phyloP scores from a whole-genome alignment of 35 echinoderm and acorn worm species.

The Antedon bifida region DNA sequence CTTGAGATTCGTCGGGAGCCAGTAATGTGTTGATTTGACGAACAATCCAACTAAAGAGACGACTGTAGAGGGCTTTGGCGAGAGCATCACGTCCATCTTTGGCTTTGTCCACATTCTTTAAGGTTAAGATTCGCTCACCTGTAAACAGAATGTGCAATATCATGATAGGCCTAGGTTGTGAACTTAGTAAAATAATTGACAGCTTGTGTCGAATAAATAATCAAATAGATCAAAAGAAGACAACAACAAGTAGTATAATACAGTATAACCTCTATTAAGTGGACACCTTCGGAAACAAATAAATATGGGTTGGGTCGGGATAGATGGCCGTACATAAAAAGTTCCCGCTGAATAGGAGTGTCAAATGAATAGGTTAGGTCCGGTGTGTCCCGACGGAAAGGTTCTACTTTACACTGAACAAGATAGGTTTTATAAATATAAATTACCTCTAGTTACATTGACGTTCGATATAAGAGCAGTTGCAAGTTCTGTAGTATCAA shows the following conservation, averaged over 20 bases:
- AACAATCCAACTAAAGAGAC: slow-evolving; percentile 82
- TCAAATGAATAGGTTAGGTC: too few relatives aligned
- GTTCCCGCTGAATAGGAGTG: too few relatives aligned
- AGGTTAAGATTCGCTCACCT: slow-evolving; percentile 79
- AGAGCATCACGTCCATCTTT: slow-evolving; percentile 81
- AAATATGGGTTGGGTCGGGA: too few relatives aligned
- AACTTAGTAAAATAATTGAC: not conserved
- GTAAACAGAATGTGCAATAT: not conserved
- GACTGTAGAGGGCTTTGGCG: slow-evolving; percentile 79
- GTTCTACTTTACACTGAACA: not conserved
- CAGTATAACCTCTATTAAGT: too few relatives aligned
- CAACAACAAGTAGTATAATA: too few relatives aligned
- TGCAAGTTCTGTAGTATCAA: slow-evolving; percentile 61
- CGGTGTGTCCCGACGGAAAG: too few relatives aligned
- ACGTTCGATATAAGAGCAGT: slow-evolving; percentile 64
- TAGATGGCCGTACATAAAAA: too few relatives aligned
- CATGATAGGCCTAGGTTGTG: not conserved
- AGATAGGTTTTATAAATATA: too few relatives aligned
- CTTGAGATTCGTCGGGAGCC: slow-evolving; percentile 38
- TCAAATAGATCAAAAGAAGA: not conserved
- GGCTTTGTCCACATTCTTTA: slow-evolving; percentile 64
- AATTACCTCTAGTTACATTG: slow-evolving; percentile 49
- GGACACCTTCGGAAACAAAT: too few relatives aligned
- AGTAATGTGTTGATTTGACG: slow-evolving; percentile 56
- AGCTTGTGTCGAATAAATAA: not conserved